Conservation (phyloP, 2,888 invertebrate genomes). For the Tiliacea aurago region DNA sequence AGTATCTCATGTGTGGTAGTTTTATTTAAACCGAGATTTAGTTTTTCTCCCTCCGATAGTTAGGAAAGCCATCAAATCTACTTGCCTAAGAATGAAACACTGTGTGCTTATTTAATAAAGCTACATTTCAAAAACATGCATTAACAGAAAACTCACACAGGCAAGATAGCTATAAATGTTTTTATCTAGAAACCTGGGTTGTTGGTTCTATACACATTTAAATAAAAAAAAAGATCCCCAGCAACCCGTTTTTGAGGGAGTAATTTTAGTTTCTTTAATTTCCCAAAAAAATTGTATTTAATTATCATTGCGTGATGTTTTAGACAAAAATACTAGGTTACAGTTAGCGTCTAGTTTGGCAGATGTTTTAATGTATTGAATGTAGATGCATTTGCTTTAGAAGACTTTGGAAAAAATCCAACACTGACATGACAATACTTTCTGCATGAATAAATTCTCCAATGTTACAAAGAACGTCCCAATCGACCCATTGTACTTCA, state of each 20-base stretch:
- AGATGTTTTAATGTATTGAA: neutral
- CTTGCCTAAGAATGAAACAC: neutral
- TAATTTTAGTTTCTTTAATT: neutral
- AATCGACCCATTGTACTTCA: constrained; percentile 6
- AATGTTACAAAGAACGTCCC: constrained; percentile 30
- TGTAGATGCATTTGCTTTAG: neutral
- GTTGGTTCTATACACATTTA: neutral
- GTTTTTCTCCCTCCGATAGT: no score
- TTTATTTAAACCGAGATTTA: neutral
- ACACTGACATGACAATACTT: neutral
- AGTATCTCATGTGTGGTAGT: neutral
- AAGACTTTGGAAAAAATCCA: neutral
- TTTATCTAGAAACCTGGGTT: neutral
- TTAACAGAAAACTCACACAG: no score
- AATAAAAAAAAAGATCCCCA: neutral
- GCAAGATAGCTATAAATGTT: no score
- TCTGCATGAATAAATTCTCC: neutral
- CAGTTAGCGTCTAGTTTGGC: neutral
- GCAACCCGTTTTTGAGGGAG: neutral
- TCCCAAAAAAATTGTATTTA: neutral
- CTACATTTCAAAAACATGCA: no score
- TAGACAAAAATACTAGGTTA: no score
- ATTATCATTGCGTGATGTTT: no score
- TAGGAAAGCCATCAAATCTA: no score
- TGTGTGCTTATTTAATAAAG: no score